A percentile compares a stretch with the other conserved stretches of the same genome.
phyloP scores from a whole-genome alignment of 2,888 invertebrate species.

The Chrysodeixis includens region DNA sequence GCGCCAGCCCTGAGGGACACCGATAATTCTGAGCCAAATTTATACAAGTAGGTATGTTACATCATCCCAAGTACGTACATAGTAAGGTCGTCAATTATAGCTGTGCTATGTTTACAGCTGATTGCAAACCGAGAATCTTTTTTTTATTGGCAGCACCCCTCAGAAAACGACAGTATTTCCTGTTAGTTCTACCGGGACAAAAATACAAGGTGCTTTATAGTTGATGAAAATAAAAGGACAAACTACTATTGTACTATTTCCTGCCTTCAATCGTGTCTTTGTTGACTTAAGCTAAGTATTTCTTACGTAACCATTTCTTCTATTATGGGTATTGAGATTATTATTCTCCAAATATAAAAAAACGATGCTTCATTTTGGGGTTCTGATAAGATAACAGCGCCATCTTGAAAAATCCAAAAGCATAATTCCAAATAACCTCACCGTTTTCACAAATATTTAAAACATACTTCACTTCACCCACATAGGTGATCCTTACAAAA shows the following conservation, averaged over 20 bases:
- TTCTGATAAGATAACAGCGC: too few relatives aligned
- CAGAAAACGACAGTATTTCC: constrained; percentile 39
- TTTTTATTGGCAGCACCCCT: constrained; percentile 37
- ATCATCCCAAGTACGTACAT: constrained; percentile 8
- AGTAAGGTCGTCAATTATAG: constrained; percentile 3
- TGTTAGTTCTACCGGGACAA: constrained; percentile 2
- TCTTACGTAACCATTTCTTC: too few relatives aligned
- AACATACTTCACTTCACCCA: neutral
- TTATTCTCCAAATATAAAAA: too few relatives aligned
- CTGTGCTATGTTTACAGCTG: constrained; percentile 25
- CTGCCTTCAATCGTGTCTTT: too few relatives aligned
- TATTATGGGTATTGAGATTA: too few relatives aligned
- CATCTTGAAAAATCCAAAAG: too few relatives aligned
- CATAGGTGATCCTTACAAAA: neutral
- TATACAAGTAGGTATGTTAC: too few relatives aligned
- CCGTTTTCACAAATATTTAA: too few relatives aligned
- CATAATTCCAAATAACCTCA: too few relatives aligned
- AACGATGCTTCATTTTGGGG: too few relatives aligned
- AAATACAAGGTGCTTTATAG: constrained; percentile 1
- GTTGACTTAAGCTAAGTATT: too few relatives aligned
- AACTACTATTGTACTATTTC: too few relatives aligned
- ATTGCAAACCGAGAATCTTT: constrained; percentile 24
- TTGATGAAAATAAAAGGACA: neutral
- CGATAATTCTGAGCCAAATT: constrained; percentile 12
- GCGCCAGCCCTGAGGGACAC: constrained; percentile 1